phyloP scores from a whole-genome alignment of 2,113 vertebrate genomes.

The Nothoprocta perdicaria region DNA sequence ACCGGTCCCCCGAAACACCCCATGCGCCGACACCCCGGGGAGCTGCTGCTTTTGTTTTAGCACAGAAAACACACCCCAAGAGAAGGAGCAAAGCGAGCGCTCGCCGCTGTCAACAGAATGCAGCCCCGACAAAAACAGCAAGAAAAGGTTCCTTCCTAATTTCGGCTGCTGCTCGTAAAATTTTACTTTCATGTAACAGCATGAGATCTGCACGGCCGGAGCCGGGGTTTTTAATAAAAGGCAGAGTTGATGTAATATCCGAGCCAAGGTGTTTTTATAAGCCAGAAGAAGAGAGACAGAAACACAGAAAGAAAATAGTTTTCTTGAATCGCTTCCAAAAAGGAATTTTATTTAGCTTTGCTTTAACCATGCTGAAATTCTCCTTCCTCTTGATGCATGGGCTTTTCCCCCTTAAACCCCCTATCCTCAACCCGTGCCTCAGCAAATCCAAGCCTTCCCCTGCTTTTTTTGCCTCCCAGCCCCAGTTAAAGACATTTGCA shows the following conservation, averaged over 20 bases:
- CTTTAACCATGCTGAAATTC: slow-evolving; percentile 1
- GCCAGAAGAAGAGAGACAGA: slow-evolving; percentile 64
- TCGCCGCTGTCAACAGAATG: slow-evolving; percentile 4
- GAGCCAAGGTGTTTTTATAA: slow-evolving; percentile 66
- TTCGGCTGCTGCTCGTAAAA: slow-evolving; percentile 67
- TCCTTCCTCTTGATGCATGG: background rate
- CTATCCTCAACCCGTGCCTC: background rate
- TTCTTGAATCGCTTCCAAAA: slow-evolving; percentile 64
- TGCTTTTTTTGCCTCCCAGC: background rate
- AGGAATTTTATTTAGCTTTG: slow-evolving; percentile 44
- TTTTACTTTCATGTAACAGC: slow-evolving; percentile 65
- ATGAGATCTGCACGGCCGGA: slow-evolving; percentile 31
- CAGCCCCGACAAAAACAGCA: background rate
- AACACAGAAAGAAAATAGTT: slow-evolving; percentile 67
- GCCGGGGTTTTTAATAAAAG: slow-evolving; percentile 52
- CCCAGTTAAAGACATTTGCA: background rate
- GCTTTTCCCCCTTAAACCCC: background rate
- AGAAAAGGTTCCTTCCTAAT: slow-evolving; percentile 38
- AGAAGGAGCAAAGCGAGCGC: background rate
- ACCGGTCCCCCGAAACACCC: background rate
- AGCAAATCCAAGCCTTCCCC: background rate
- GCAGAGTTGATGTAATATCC: slow-evolving; percentile 28
- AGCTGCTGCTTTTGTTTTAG: background rate
- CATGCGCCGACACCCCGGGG: background rate
- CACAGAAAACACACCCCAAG: background rate